Conservation (phyloP, 1,140 invertebrate species). For the Caenorhabditis latens region DNA sequence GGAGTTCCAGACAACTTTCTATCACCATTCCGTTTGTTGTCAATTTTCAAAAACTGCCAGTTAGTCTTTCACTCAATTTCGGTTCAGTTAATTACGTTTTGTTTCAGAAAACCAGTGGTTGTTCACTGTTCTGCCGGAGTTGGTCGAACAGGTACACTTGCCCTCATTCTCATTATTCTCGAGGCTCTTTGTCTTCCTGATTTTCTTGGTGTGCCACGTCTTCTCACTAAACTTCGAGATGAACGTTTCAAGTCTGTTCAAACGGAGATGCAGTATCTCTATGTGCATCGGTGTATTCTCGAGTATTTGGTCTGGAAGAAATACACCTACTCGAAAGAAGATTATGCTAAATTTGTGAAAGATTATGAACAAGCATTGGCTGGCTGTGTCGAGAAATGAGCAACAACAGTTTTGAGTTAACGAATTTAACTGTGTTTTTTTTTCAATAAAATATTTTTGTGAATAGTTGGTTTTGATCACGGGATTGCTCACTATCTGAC, state of each 20-base stretch:
- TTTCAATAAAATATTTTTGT: too few species aligned
- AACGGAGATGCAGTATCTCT: constrained; percentile 48
- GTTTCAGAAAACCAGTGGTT: constrained; percentile 51
- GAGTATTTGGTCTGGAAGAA: constrained; percentile 49
- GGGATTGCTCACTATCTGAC: too few species aligned
- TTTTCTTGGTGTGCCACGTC: constrained; percentile 42
- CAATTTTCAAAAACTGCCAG: not conserved
- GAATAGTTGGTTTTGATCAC: too few species aligned
- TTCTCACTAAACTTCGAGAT: constrained; percentile 10
- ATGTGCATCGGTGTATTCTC: constrained; percentile 38
- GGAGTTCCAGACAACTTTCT: constrained; percentile 11
- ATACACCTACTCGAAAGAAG: constrained; percentile 58
- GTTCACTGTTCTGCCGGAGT: constrained; percentile 60
- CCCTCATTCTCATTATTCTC: constrained; percentile 10
- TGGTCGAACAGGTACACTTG: constrained; percentile 31
- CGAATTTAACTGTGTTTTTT: too few species aligned
- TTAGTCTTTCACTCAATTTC: not conserved
- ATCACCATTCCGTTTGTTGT: constrained; percentile 36
- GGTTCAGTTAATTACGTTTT: not conserved
- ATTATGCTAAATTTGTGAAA: constrained; percentile 5
- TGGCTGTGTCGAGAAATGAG: not conserved
- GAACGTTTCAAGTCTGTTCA: constrained; percentile 32
- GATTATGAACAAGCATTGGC: constrained; percentile 1
- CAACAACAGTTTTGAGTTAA: too few species aligned
- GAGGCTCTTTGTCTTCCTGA: not conserved